Evolutionary conservation across 1,140 invertebrate species (phyloP).

Genomic region (Drosophila seguyi): DNA sequence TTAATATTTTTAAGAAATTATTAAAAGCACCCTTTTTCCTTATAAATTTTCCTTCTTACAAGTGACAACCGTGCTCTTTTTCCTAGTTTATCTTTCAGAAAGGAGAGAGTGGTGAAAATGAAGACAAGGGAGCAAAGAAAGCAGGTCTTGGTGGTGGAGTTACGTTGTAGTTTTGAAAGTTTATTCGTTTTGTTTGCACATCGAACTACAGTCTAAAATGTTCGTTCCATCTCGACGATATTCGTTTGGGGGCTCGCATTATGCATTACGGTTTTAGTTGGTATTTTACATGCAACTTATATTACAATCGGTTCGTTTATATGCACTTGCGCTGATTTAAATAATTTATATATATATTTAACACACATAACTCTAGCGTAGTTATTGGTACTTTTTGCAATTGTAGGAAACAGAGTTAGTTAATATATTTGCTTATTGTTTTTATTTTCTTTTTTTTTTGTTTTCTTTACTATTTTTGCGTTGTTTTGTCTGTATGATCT

Average conservation of each 20-base stretch:
- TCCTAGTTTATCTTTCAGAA: background rate
- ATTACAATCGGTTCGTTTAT: slow-evolving; percentile 76
- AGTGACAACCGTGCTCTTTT: slow-evolving; percentile 1
- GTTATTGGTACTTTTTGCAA: slow-evolving; percentile 80
- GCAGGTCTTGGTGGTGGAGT: background rate
- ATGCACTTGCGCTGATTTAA: slow-evolving; percentile 72
- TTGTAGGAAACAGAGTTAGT: slow-evolving; percentile 82
- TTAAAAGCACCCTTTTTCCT: background rate
- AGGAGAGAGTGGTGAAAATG: slow-evolving; percentile 3
- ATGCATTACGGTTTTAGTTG: slow-evolving; percentile 29
- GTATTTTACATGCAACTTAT: slow-evolving; percentile 77
- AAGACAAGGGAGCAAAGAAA: slow-evolving; percentile 11
- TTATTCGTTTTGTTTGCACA: slow-evolving; percentile 80
- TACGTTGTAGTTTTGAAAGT: slow-evolving; percentile 68
- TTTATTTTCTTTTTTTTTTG: slow-evolving; percentile 63
- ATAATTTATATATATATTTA: slow-evolving; percentile 75
- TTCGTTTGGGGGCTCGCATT: slow-evolving; percentile 61
- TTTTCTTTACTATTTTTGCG: slow-evolving; percentile 58
- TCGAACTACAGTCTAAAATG: slow-evolving; percentile 80
- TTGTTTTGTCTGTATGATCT: slow-evolving; percentile 25
- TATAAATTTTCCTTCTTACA: background rate
- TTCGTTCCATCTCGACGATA: slow-evolving; percentile 58
- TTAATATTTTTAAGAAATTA: too few species aligned
- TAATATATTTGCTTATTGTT: slow-evolving; percentile 73
- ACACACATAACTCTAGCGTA: slow-evolving; percentile 76